Base-by-base conservation (phyloP, 2,888 invertebrate species). In the Pammene fasciana region DNA sequence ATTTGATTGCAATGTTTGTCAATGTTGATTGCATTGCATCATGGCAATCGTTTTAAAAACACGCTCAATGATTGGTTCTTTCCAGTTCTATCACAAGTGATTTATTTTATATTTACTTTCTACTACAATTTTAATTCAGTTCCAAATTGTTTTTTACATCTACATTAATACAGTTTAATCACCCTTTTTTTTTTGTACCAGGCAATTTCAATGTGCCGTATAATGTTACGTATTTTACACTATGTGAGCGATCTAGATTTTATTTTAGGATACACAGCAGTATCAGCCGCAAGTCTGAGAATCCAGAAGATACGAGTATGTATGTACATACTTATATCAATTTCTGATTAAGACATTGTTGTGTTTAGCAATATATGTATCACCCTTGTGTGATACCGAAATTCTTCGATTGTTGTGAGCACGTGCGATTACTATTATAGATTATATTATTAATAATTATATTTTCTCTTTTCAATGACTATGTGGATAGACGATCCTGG, bases 401-500 rank as follows among this genome's bases (percentile, higher is more conserved):
- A 14, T 48, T 52, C 36, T 54, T 16, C 41, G 16, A 67, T 18
- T 52, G 41, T 41, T 18, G 38, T 16, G 26, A 34, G 46, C 64
- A 57, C 18, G 26, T 54, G 64, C 48, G 55, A 65, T 64, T 55
- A 71, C 56, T 68, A 5, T 73, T 68, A 65, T 71, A 70, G 70
- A 72, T 73, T 72, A 75, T 50, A 52, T 70, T 54, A 70, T 70
- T 86, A 88, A 89, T 84, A 75, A 75, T 77, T 86, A 80, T 87
- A 81, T 89, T 90, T 90, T 91, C 85, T 87, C 80, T 90, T 90
- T 92, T 86, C 90, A 90, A 87, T 87, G 86, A 88, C 90, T 82
- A 87, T 85, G 73, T 89, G 90, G 91, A 85, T 83, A 92, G 92
- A 92, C 79, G 91, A 91, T 83, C 86, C 89, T 85, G 92, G 92